Evolutionary conservation across 2,113 vertebrate species (phyloP).

Genomic region (Hoplias malabaricus): DNA sequence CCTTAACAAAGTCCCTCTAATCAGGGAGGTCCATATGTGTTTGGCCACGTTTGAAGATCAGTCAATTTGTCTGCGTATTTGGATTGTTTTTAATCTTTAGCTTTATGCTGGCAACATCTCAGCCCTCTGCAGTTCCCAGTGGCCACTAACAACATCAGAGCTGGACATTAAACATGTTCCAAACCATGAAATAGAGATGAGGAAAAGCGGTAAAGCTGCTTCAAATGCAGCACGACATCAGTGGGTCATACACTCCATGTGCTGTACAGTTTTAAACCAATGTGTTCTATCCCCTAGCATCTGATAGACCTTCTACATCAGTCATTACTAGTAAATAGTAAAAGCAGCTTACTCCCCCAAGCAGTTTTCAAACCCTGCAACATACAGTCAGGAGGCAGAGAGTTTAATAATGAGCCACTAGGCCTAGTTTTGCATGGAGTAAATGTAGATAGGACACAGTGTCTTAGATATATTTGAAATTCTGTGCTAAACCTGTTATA

Average conservation of each 20-base stretch:
- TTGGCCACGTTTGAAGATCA: not conserved
- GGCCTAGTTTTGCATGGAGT: too few relatives aligned
- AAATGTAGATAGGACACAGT: too few relatives aligned
- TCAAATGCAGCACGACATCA: slow-evolving; percentile 60
- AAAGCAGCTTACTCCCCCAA: too few relatives aligned
- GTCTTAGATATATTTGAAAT: too few relatives aligned
- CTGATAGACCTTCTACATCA: too few relatives aligned
- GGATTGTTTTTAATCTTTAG: not conserved
- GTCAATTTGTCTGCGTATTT: not conserved
- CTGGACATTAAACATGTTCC: slow-evolving; percentile 66
- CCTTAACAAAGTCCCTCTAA: not conserved
- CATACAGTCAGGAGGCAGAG: too few relatives aligned
- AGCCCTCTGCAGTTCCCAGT: slow-evolving; percentile 35
- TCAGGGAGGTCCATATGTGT: not conserved
- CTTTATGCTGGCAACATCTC: not conserved
- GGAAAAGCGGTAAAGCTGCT: slow-evolving; percentile 57
- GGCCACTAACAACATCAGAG: slow-evolving; percentile 63
- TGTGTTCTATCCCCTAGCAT: not conserved
- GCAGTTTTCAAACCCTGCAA: too few relatives aligned
- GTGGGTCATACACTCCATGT: too few relatives aligned
- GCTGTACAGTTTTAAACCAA: too few relatives aligned
- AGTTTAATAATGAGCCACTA: too few relatives aligned
- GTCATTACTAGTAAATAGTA: too few relatives aligned
- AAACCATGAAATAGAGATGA: slow-evolving; percentile 63
- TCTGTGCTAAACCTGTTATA: too few relatives aligned